These are phyloP conservation scores for Anas bahamensis DNA, from an alignment of 2,797 vertebrate genomes.

Conservation along the genomic window DNA sequence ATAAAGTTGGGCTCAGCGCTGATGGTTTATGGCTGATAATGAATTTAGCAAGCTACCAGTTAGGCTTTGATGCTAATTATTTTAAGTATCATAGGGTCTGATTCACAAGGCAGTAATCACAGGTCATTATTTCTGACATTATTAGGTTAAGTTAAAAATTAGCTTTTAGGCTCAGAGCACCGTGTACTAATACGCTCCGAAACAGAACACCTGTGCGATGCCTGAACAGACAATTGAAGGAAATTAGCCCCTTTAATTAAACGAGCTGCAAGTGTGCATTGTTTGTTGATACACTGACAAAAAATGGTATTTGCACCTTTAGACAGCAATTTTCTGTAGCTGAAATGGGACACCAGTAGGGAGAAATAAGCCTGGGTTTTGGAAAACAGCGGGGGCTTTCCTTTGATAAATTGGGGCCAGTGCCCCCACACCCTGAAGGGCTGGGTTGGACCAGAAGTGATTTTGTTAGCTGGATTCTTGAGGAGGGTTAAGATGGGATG, in stretches of 20 bases:
- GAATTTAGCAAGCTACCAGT: conserved; percentile 73
- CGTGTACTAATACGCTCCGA: conserved; percentile 70
- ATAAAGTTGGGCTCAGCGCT: conserved; percentile 42
- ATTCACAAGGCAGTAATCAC: conserved; percentile 77
- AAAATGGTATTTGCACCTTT: conserved; percentile 1
- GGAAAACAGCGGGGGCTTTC: background rate
- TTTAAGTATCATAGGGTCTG: conserved; percentile 78
- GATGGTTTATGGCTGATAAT: conserved; percentile 70
- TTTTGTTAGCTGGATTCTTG: background rate
- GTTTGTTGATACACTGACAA: conserved; percentile 38
- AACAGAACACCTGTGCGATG: conserved; percentile 73
- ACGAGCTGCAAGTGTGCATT: conserved; percentile 47
- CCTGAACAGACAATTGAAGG: conserved; percentile 57
- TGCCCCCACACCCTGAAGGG: fast-evolving
- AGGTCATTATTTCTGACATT: conserved; percentile 72
- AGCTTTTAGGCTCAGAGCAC: conserved; percentile 73
- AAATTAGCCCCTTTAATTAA: conserved; percentile 75
- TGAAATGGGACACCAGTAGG: background rate
- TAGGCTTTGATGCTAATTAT: conserved; percentile 79
- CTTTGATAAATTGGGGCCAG: background rate
- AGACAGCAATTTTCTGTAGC: background rate
- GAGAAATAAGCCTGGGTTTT: background rate
- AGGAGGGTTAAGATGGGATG: background rate
- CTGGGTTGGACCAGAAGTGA: background rate
- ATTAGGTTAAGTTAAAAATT: conserved; percentile 80